Conservation (phyloP, 2,888 invertebrate genomes). For the Willowsia nigromaculata region DNA sequence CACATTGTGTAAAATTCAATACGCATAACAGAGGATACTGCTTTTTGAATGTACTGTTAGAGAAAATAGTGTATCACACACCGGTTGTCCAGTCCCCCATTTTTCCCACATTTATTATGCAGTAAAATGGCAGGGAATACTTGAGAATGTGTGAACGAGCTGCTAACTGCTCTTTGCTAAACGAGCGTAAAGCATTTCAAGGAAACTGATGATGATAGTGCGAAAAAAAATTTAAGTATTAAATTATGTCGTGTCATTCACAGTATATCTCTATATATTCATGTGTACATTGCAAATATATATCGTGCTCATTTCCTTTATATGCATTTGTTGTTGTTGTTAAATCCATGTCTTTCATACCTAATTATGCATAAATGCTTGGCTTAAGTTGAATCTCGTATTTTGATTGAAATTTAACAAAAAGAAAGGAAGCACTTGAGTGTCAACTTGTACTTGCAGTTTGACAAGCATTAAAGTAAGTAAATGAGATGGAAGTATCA, state of each 20-base stretch:
- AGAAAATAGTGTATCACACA: background rate
- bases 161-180: conserved; percentile 70
- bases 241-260: conserved; percentile 11
- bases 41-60: background rate
- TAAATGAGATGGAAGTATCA: conserved; percentile 64
- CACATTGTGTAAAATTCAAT: background rate
- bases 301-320: background rate
- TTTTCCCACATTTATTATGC: conserved; percentile 73
- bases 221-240: conserved; percentile 1
- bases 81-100: conserved; percentile 65
- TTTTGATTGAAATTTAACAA: conserved; percentile 23
- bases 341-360: background rate
- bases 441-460: conserved; percentile 41
- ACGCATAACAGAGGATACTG: background rate
- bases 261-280: background rate
- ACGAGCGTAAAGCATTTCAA: conserved; percentile 37
- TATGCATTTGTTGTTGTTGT: background rate
- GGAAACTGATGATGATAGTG: conserved; percentile 3
- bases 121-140: conserved; percentile 61
- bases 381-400: conserved; percentile 6
- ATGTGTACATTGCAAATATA: background rate
- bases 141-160: conserved; percentile 70
- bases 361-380: background rate
- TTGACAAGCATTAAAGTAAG: conserved; percentile 64
- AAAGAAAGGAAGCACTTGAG: conserved; percentile 3